Evolutionary conservation across 2,888 invertebrate species (phyloP), one percentile per base, ranked within the genome.

Genomic region (Eilema depressum): DNA sequence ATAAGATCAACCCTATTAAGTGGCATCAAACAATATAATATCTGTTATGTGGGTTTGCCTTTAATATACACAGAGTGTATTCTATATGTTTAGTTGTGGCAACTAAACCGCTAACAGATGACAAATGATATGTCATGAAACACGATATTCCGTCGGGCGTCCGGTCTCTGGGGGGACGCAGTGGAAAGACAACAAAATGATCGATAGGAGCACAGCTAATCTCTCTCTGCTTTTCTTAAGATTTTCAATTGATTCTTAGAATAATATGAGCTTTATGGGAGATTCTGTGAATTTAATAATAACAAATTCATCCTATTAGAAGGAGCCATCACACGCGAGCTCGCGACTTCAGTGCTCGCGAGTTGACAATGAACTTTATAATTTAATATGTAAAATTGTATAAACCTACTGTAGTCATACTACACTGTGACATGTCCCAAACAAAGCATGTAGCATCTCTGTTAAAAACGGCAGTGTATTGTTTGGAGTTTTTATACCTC

Each of bases 401-500:
- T 59, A 28, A 5, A 26, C 4, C 41, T 63, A 4, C 20, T 17
- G 10, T 3, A 14, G 23, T 17, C 23, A 20, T 37, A 2, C 4
- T 62, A 53, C 57, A 75, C 74, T 75, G 59, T 37, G 26, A 3
- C 25, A 56, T 56, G 65, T 28, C 30, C 62, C 66, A 66, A 56
- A 66, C 69, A 73, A 70, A 62, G 64, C 63, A 59, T 68, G 68
- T 68, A 61, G 41, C 67, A 56, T 75, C 75, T 74, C 66, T 62
- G 69, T 79, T 75, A 75, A 77, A 77, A 75, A 71, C 69, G 71
- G 66, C 73, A 20, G 67, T 75, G 61, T 72, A 75, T 70, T 72
- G 74, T 77, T 63, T 69, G 63, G 68, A 60, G 68, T 78, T 81
- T 78, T 81, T 76, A 47, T 59, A 47, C 23, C 11, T 59, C 59